Base-by-base conservation (phyloP, 1,140 invertebrate species). In the Calycopis cecrops region DNA sequence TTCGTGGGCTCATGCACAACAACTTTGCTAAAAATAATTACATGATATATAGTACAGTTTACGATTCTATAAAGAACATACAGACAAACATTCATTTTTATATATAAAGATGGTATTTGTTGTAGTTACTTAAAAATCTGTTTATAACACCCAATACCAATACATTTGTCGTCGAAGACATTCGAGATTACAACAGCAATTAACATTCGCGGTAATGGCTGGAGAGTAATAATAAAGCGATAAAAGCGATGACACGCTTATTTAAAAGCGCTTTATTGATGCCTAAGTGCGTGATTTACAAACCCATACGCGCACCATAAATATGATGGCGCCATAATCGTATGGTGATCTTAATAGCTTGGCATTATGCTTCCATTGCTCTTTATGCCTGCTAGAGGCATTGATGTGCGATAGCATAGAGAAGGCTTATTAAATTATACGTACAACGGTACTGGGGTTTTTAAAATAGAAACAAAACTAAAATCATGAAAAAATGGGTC, bases 331-430 rank as follows among this genome's bases (percentile, higher is more conserved):
- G 38, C 28, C 35, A 52, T 67, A 62, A 69, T 69, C 62, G 60
- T 59, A 63, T 57, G 59, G 62, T 67, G 58, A 57, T 62, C 54
- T 67, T 65, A 61, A 67, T 65, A 54, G 52, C 48, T 44, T 48
- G 48, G 59, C 55, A 44, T 62, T 50, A 62, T 57, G 57, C 54
- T 56, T 40, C 17, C 3, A 44, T 28, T 28, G 21, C 21, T 16
- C 40, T 16, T 40, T 14, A 11, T 40, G n/a, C 9, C 16, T 12
- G 40, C 14, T 44, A 12, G 14, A 16, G 17, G 40, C 40, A 16
- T 9, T 14, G 40, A 44, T 44, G 11, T 37, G 21, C 6, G 21
- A 28, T 28, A 28, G 2, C 6, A 6, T 28, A 6, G 21, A 28
- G 21, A 6, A 28, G 21, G 21, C 6, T 28, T 28, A 28, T 28